Percentiles rank a stretch among this genome's conserved stretches.
Conservation (phyloP, 2,888 invertebrate species). For the Melanophora roralis region DNA sequence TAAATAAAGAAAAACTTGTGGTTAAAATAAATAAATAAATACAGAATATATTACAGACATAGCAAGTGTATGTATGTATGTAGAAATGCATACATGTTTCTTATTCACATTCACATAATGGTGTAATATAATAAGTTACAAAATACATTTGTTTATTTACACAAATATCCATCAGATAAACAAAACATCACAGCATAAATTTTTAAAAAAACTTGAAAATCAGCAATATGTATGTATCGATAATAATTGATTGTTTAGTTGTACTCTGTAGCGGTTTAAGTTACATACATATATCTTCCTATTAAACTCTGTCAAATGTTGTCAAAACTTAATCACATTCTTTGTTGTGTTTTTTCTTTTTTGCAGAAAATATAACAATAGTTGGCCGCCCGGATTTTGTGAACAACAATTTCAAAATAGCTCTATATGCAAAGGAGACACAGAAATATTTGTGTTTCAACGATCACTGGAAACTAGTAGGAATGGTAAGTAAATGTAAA, state of each 20-base stretch:
- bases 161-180: slow-evolving; percentile 2
- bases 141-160: slow-evolving; percentile 11
- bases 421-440: slow-evolving; percentile 82
- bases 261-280: too few relatives aligned
- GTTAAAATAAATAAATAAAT: slow-evolving; percentile 50
- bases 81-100: too few relatives aligned
- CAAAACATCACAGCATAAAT: background rate
- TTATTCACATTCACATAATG: background rate
- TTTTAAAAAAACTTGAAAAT: too few relatives aligned
- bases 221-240: too few relatives aligned
- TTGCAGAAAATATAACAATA: slow-evolving; percentile 78
- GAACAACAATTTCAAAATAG: slow-evolving; percentile 77
- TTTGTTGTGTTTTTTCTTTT: slow-evolving; percentile 40
- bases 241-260: too few relatives aligned
- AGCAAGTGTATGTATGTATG: too few relatives aligned
- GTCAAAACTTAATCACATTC: too few relatives aligned
- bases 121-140: background rate
- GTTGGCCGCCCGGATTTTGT: slow-evolving; percentile 76
- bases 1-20: slow-evolving; percentile 42
- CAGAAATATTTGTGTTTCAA: slow-evolving; percentile 88
- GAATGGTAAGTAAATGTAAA: slow-evolving; percentile 79
- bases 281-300: too few relatives aligned
- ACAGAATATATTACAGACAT: background rate
- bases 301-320: too few relatives aligned
- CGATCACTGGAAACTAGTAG: slow-evolving; percentile 84